Percentiles rank a stretch among this genome's conserved stretches.
Conservation (phyloP, 2,888 invertebrate genomes). For the Heterodera filipjevi region DNA sequence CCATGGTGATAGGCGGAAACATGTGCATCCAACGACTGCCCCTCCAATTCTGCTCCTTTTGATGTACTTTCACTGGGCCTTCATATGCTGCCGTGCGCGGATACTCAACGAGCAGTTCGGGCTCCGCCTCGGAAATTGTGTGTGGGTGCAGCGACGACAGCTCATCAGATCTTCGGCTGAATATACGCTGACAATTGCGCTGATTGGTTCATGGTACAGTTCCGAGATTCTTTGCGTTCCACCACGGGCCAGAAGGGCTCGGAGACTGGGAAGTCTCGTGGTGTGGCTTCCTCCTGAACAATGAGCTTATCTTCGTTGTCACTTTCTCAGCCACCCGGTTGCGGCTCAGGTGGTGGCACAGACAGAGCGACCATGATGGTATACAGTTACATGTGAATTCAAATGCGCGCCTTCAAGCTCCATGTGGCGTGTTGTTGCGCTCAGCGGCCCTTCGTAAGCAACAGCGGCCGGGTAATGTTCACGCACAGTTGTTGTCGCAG, state of each 20-base stretch:
- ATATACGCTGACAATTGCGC: constrained; percentile 40
- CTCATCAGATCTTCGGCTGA: constrained; percentile 40
- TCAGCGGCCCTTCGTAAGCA: constrained; percentile 36
- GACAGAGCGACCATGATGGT: constrained; percentile 41
- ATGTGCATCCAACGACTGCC: constrained; percentile 41
- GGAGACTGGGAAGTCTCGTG: constrained; percentile 44
- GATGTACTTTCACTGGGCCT: constrained; percentile 38
- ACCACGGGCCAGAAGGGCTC: constrained; percentile 31
- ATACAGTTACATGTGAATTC: constrained; percentile 41
- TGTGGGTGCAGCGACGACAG: constrained; percentile 10
- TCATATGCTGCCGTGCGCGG: constrained; percentile 41
- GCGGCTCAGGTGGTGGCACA: constrained; percentile 28
- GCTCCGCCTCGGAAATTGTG: neutral
- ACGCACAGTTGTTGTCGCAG: neutral
- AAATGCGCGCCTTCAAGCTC: constrained; percentile 38
- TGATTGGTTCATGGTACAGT: constrained; percentile 1
- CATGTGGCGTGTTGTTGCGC: constrained; percentile 13
- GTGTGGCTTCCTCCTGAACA: constrained; percentile 18
- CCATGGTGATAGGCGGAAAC: constrained; percentile 46
- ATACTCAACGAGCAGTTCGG: constrained; percentile 39
- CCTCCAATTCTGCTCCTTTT: constrained; percentile 38
- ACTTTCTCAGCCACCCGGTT: neutral
- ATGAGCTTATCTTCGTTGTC: constrained; percentile 13
- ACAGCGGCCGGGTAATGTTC: constrained; percentile 22
- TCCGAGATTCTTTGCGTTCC: constrained; percentile 9